phyloP scores from a whole-genome alignment of 2,888 invertebrate species.

The Tachina lurida region DNA sequence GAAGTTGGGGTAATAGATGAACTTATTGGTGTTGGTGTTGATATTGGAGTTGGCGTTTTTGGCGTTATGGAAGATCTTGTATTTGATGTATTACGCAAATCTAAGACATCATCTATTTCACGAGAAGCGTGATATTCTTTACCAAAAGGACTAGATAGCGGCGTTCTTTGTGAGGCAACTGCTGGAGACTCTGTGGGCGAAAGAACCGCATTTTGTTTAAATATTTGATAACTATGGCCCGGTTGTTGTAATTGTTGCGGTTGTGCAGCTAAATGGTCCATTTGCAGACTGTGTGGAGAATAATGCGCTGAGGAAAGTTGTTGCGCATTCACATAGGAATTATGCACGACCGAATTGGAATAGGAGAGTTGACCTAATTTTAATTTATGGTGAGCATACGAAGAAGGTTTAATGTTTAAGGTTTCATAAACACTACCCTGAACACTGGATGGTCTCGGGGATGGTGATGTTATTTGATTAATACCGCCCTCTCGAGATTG shows the following conservation, averaged over 20 bases:
- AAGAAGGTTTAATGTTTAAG: slow-evolving; percentile 78
- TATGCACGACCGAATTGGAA: slow-evolving; percentile 73
- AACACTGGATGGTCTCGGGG: slow-evolving; percentile 77
- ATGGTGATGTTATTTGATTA: slow-evolving; percentile 75
- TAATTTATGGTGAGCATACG: slow-evolving; percentile 82
- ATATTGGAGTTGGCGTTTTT: slow-evolving; percentile 41
- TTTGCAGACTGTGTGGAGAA: slow-evolving; percentile 53
- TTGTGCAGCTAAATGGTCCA: slow-evolving; percentile 72
- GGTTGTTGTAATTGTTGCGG: slow-evolving; percentile 69
- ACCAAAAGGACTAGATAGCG: slow-evolving; percentile 74
- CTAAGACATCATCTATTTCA: slow-evolving; percentile 81
- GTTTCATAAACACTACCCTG: slow-evolving; percentile 75
- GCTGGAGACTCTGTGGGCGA: slow-evolving; percentile 57
- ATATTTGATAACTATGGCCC: slow-evolving; percentile 70
- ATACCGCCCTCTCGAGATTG: slow-evolving; percentile 79
- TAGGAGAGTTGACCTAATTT: slow-evolving; percentile 79
- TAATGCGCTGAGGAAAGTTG: slow-evolving; percentile 70
- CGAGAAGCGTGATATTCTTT: slow-evolving; percentile 59
- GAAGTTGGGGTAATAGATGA: slow-evolving; percentile 72
- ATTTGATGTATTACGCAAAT: slow-evolving; percentile 75
- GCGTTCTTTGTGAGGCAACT: slow-evolving; percentile 59
- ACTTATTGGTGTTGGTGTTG: slow-evolving; percentile 67
- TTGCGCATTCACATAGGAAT: slow-evolving; percentile 62
- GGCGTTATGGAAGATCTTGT: slow-evolving; percentile 41
- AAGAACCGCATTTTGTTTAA: slow-evolving; percentile 47